Evolutionary conservation across 1,140 invertebrate species (phyloP).

Genomic region (Phocides pigmalion): DNA sequence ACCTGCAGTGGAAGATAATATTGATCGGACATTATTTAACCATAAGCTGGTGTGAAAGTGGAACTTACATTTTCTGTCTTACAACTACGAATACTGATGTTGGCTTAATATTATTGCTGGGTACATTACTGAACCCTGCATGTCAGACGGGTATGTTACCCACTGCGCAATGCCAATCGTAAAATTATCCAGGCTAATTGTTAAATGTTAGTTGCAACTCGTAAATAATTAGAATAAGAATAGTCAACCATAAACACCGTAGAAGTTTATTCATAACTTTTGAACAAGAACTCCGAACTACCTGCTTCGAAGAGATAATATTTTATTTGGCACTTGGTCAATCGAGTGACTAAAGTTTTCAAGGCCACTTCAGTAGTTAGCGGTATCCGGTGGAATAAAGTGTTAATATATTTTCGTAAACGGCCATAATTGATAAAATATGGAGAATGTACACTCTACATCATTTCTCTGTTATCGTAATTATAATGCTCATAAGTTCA

Average conservation of each 20-base stretch:
- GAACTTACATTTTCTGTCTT: too few species aligned
- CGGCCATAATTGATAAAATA: constrained; percentile 31
- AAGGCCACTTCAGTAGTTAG: constrained; percentile 41
- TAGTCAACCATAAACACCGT: not conserved
- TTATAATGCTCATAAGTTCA: too few species aligned
- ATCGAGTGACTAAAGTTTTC: constrained; percentile 40
- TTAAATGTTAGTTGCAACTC: too few species aligned
- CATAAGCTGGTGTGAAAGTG: not conserved
- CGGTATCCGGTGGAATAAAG: constrained; percentile 29
- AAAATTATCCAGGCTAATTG: too few species aligned
- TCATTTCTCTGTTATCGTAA: too few species aligned
- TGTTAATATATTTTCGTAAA: constrained; percentile 33
- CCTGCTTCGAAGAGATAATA: constrained; percentile 43
- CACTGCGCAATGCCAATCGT: too few species aligned
- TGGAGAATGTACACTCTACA: not conserved
- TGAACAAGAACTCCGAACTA: constrained; percentile 32
- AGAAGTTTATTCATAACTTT: constrained; percentile 38
- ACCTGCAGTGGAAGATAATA: constrained; percentile 16
- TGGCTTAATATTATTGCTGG: too few species aligned
- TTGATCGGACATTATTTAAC: constrained; percentile 9
- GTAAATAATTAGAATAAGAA: too few species aligned
- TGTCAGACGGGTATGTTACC: too few species aligned
- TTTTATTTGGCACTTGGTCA: constrained; percentile 59
- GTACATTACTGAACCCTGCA: too few species aligned
- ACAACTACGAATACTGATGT: too few species aligned